Conservation (phyloP, 2,113 vertebrate genomes). For the Forbesichthys papilliferus region DNA sequence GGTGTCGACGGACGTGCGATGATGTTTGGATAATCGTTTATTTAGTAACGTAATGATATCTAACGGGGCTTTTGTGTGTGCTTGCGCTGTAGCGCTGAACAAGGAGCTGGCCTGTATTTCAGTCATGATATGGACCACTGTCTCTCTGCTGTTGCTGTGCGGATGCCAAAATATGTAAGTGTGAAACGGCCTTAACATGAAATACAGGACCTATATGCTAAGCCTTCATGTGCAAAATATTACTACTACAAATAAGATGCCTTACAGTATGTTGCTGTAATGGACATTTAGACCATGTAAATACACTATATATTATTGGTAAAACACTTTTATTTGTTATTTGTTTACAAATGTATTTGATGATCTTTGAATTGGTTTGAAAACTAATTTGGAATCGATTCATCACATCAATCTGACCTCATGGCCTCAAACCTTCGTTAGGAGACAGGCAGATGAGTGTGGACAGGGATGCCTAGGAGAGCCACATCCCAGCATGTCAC, state of each 20-base stretch:
- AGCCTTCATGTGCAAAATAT: background rate
- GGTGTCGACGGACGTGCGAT: background rate
- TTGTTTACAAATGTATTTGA: too few species aligned
- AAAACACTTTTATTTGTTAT: too few species aligned
- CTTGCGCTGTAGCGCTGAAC: constrained; percentile 32
- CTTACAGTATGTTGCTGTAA: too few species aligned
- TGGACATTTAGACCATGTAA: too few species aligned
- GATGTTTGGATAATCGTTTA: background rate
- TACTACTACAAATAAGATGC: background rate
- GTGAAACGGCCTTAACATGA: background rate
- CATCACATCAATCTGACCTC: too few species aligned
- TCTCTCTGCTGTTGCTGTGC: constrained; percentile 52
- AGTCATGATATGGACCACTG: constrained; percentile 32
- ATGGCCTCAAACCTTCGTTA: too few species aligned
- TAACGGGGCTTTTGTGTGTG: background rate
- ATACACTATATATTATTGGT: too few species aligned
- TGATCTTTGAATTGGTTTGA: too few species aligned
- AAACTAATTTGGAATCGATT: too few species aligned
- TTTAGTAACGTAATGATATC: background rate
- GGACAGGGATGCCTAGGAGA: too few species aligned
- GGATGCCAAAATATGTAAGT: constrained; percentile 58
- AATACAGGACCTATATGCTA: background rate
- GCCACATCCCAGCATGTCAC: too few species aligned
- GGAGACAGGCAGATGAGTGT: too few species aligned
- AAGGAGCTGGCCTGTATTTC: constrained; percentile 32